Conservation (phyloP, 2,888 invertebrate species). For the Protonemura montana region DNA sequence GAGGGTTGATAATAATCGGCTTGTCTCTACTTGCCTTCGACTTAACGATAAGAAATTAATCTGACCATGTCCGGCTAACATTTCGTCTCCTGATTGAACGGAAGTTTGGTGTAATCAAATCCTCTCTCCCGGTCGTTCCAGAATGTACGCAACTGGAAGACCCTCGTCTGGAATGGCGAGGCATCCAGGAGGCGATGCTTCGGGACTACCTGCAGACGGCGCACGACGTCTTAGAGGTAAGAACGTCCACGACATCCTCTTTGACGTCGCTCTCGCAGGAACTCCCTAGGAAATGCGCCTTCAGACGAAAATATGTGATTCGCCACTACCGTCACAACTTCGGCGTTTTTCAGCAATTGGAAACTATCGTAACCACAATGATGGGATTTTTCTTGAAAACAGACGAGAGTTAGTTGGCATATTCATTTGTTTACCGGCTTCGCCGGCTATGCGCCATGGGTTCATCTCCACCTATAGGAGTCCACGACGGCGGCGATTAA, state of each 20-base stretch:
- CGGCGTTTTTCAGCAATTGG: no score
- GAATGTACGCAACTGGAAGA: slow-evolving; percentile 96
- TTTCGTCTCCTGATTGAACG: background rate
- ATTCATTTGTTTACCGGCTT: no score
- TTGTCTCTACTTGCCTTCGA: background rate
- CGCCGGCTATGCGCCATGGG: no score
- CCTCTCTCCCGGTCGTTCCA: slow-evolving; percentile 59
- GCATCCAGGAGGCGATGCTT: slow-evolving; percentile 95
- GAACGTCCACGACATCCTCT: slow-evolving; percentile 53
- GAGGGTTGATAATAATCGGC: background rate
- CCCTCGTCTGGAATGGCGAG: slow-evolving; percentile 95
- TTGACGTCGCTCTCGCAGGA: slow-evolving; percentile 9
- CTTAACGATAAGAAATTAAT: background rate
- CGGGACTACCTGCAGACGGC: slow-evolving; percentile 95
- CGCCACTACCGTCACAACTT: no score
- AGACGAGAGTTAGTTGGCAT: no score
- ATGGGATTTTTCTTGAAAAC: no score
- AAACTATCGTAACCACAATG: no score
- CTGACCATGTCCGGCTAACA: no score
- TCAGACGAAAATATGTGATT: no score
- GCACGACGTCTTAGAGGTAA: slow-evolving; percentile 92
- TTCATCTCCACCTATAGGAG: no score
- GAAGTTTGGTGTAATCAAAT: background rate
- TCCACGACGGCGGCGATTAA: background rate
- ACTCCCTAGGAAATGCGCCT: slow-evolving; percentile 22